Conservation (phyloP, 2,888 invertebrate species). For the Clitarchus hookeri region DNA sequence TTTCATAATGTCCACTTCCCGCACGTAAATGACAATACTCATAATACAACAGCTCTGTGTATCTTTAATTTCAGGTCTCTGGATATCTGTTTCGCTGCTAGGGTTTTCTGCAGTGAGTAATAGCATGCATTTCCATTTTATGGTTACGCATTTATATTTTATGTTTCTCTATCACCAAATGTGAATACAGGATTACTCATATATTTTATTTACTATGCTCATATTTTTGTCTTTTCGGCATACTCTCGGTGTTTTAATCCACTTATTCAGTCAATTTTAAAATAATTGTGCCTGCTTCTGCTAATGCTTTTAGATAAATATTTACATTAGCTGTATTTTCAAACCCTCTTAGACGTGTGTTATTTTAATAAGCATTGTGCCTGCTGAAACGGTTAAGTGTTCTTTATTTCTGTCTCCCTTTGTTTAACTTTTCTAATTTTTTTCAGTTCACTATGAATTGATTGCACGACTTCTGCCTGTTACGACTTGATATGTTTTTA, state of each 20-base stretch:
- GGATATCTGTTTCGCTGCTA: neutral
- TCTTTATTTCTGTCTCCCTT: no score
- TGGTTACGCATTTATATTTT: neutral
- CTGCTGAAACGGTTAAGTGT: no score
- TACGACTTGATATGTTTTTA: no score
- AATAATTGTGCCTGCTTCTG: neutral
- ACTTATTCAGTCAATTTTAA: neutral
- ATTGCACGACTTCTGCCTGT: no score
- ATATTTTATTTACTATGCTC: neutral
- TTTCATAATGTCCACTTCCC: neutral
- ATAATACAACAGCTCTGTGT: neutral
- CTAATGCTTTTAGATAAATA: neutral
- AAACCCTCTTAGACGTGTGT: no score
- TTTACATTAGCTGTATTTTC: no score
- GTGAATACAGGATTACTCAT: neutral
- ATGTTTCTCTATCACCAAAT: neutral
- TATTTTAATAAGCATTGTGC: no score
- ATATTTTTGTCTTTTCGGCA: neutral
- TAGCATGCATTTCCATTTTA: neutral
- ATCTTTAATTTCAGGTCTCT: conserved; percentile 14
- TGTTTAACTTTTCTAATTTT: no score
- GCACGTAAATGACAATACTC: neutral
- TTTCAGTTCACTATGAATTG: no score
- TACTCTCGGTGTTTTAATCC: neutral
- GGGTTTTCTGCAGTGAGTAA: conserved; percentile 11